Conservation (phyloP, 2,797 vertebrate species). For the Epinephelus coioides region DNA sequence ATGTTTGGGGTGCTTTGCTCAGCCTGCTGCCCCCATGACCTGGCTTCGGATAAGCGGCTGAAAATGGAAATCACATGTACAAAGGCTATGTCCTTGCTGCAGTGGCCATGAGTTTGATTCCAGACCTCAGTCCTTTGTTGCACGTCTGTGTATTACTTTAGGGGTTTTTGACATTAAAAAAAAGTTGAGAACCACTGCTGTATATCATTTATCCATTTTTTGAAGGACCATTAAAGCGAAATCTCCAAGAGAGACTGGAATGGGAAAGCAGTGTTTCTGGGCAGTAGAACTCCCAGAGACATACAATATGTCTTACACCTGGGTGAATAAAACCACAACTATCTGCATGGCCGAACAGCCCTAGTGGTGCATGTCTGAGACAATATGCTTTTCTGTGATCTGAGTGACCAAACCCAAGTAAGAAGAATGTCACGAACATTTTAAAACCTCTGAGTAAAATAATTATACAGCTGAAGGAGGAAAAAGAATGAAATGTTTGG, state of each 20-base stretch:
- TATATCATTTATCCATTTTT: background rate
- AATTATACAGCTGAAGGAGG: conserved; percentile 68
- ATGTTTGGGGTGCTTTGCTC: too few species aligned
- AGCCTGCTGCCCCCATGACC: too few species aligned
- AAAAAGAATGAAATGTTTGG: conserved; percentile 72
- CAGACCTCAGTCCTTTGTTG: too few species aligned
- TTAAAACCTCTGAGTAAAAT: conserved; percentile 67
- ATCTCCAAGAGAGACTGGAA: background rate
- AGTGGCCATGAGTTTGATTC: too few species aligned
- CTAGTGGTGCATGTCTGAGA: conserved; percentile 26
- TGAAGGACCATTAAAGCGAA: background rate
- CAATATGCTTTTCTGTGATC: conserved; percentile 1
- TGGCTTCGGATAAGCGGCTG: too few species aligned
- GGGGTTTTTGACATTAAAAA: too few species aligned
- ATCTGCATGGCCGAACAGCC: conserved; percentile 46
- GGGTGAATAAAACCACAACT: conserved; percentile 37
- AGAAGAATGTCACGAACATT: conserved; percentile 57
- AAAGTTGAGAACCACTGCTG: too few species aligned
- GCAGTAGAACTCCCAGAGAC: background rate
- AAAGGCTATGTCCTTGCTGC: too few species aligned
- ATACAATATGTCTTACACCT: background rate
- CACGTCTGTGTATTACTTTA: too few species aligned
- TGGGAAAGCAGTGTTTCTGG: background rate
- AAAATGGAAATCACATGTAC: too few species aligned
- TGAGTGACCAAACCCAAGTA: conserved; percentile 14